phyloP scores from a whole-genome alignment of 2,797 vertebrate species.

The Tenualosa ilisha region DNA sequence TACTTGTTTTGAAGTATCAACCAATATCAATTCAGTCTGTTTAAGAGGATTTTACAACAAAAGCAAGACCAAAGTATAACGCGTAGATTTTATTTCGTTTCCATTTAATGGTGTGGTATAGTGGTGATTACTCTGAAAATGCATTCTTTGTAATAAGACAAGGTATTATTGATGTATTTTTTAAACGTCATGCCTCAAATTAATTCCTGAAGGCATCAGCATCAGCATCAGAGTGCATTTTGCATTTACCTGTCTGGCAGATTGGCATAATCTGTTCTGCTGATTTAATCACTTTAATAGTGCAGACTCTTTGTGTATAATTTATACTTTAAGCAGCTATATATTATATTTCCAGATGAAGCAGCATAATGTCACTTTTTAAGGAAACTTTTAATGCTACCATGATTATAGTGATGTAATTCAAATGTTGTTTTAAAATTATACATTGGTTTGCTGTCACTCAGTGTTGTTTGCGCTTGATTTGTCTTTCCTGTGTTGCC shows the following conservation, averaged over 20 bases:
- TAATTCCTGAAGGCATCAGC: neutral
- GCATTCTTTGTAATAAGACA: neutral
- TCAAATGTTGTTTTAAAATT: neutral
- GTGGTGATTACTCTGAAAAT: neutral
- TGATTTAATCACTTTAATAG: neutral
- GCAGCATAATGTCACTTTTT: neutral
- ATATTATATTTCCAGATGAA: neutral
- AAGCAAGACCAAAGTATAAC: neutral
- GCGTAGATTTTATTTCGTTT: neutral
- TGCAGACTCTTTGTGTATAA: neutral
- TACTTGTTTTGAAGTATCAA: neutral
- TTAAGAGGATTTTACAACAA: neutral
- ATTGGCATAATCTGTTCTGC: neutral
- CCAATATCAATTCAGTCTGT: conserved; percentile 6
- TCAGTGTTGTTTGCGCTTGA: neutral
- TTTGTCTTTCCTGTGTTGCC: neutral
- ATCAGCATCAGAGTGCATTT: neutral
- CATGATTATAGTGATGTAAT: neutral
- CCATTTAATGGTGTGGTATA: neutral
- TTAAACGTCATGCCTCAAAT: neutral
- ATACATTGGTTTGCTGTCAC: neutral
- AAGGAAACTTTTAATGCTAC: neutral
- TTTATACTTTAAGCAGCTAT: neutral
- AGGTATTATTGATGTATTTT: neutral
- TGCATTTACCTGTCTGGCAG: neutral